Evolutionary conservation across 1,140 invertebrate species (phyloP), one percentile per base, ranked within the genome.

Genomic region (Apis dorsata): DNA sequence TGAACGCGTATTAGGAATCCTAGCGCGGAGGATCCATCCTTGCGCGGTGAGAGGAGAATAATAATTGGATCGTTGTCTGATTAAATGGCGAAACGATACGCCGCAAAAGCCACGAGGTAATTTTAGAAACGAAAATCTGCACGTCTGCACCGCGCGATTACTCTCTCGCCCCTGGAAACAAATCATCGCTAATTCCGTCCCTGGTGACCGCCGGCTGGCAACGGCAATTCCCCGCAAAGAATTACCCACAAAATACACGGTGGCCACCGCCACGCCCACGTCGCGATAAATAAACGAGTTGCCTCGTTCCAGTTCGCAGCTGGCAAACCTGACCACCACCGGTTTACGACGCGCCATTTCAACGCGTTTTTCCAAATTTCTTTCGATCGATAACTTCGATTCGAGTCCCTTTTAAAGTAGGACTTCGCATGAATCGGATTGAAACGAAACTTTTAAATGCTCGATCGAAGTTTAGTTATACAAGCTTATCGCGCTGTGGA

Each of bases 181-280:
- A 82, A 77, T 82, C 80, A 82, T 82, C 74, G 65, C 49, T 82
- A 82, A 82, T 82, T 77, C 53, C 44, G 65, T 76, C 79, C 73
- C 72, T 11, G 53, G 24, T 66, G 79, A 51, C 71, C 72, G 60
- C 28, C 71, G 55, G 71, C 53, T 59, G 24, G 49, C 21, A 62
- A 34, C 44, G 15, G 66, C 49, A 28, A 76, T 81, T 51, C 80
- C 24, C 55, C 19, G 55, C 55, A 69, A 44, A 69, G 73, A 77
- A 77, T 82, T 77, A 51, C 65, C 15, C 80, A 5, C 44, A 69
- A 60, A 76, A 81, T 28, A 55, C 80, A 75, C 66, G 71, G 62
- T 21, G 60, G 9, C 17, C n/a, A 2, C 9, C 24, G 62, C 79
- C 79, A 80, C 79, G 51, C 79, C 79, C 60, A 44, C 28, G 4